A percentile compares a stretch with the other conserved stretches of the same genome.
These are phyloP conservation scores for Harpalus rubripes DNA, from an alignment of 2,888 invertebrate species.

Conservation along the genomic window DNA sequence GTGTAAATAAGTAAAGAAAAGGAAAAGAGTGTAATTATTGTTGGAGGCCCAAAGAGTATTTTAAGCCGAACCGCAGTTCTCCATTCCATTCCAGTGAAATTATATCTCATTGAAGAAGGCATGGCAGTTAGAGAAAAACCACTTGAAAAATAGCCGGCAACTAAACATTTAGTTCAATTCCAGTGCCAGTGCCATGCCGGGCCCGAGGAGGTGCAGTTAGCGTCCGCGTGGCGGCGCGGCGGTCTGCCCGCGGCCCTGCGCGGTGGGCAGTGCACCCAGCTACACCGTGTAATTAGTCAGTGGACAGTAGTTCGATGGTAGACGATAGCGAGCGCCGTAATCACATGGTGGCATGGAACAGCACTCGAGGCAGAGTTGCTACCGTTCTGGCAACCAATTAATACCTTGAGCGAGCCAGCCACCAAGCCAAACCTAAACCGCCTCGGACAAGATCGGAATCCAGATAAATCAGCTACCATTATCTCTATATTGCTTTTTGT, in stretches of 20 bases:
- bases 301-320: constrained; percentile 75
- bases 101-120: constrained; percentile 9
- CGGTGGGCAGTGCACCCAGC: constrained; percentile 54
- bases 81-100: constrained; percentile 6
- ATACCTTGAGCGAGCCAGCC: constrained; percentile 53
- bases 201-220: constrained; percentile 44
- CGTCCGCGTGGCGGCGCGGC: constrained; percentile 4
- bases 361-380: constrained; percentile 63
- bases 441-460: constrained; percentile 43
- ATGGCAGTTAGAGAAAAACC: constrained; percentile 22
- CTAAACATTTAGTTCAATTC: constrained; percentile 35
- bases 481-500: constrained; percentile 21
- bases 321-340: constrained; percentile 74
- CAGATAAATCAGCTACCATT: constrained; percentile 14
- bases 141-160: constrained; percentile 8
- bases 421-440: constrained; percentile 38
- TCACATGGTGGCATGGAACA: constrained; percentile 72
- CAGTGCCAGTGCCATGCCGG: constrained; percentile 8
- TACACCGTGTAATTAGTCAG: constrained; percentile 74
- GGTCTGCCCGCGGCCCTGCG: constrained; percentile 37
- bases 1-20: background rate
- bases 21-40: background rate
- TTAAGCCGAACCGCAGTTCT: background rate
- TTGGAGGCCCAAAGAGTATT: background rate
- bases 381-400: constrained; percentile 67